A percentile compares a stretch with the other conserved stretches of the same genome.
phyloP scores from a whole-genome alignment of 2,113 vertebrate species.

The Ciconia stormi region DNA sequence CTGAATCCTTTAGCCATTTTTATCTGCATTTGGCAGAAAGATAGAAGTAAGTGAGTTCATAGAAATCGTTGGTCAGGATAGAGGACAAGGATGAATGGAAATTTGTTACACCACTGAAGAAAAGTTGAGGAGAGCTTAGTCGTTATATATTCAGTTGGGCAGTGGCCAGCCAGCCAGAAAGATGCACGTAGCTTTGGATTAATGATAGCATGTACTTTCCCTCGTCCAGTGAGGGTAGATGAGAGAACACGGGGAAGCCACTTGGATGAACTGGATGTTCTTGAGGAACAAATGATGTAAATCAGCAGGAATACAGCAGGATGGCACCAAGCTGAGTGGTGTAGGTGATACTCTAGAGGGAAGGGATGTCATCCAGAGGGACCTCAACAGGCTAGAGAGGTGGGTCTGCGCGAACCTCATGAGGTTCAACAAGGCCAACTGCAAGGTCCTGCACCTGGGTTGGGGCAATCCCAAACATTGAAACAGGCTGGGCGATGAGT shows the following conservation, averaged over 20 bases:
- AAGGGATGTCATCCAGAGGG: no score
- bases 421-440: no score
- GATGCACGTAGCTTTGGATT: neutral
- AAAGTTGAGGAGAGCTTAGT: neutral
- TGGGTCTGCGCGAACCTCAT: no score
- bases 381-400: no score
- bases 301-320: neutral
- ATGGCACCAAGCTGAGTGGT: no score
- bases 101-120: neutral
- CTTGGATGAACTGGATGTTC: neutral
- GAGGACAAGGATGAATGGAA: neutral
- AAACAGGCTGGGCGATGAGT: no score
- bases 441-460: no score
- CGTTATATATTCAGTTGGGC: neutral
- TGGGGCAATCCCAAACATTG: no score
- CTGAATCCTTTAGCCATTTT: neutral
- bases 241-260: neutral
- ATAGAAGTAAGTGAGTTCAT: neutral
- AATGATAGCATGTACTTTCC: fast-evolving
- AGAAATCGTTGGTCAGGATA: neutral
- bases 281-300: neutral
- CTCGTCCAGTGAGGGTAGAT: neutral
- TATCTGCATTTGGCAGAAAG: neutral
- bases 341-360: no score
- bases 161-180: neutral